Percentiles rank a stretch among this genome's conserved stretches.
Evolutionary conservation across 2,113 vertebrate species (phyloP).

Genomic region (Ammospiza caudacuta): DNA sequence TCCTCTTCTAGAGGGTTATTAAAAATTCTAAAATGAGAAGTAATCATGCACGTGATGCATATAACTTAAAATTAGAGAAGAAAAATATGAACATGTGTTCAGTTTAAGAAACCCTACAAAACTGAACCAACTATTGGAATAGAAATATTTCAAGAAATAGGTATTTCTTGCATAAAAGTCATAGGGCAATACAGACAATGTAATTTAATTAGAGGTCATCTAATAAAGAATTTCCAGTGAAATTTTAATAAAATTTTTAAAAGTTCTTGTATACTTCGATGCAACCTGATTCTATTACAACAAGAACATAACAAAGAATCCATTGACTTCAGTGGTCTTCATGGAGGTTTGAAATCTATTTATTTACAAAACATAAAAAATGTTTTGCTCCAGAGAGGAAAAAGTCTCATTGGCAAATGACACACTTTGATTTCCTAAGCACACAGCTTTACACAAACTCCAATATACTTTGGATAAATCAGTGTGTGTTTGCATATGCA

Average conservation of each 20-base stretch:
- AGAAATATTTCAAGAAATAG: not conserved
- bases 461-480: conserved; percentile 19
- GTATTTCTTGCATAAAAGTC: not conserved
- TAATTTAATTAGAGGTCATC: not conserved
- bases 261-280: not conserved
- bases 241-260: not conserved
- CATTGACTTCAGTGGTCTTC: not conserved
- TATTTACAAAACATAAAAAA: not conserved
- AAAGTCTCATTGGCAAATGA: not conserved
- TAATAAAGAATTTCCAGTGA: not conserved
- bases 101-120: not conserved
- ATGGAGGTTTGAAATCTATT: not conserved
- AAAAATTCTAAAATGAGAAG: not conserved
- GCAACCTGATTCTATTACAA: not conserved
- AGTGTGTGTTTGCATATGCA: conserved; percentile 10
- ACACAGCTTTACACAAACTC: conserved; percentile 25
- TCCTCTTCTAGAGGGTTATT: not conserved
- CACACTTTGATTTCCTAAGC: not conserved
- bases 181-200: not conserved
- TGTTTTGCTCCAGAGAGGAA: not conserved
- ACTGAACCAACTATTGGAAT: not conserved
- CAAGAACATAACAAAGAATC: not conserved
- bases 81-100: not conserved
- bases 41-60: not conserved
- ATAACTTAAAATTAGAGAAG: not conserved